phyloP scores from a whole-genome alignment of 2,797 vertebrate species.

The Rhyacichthys aspro region DNA sequence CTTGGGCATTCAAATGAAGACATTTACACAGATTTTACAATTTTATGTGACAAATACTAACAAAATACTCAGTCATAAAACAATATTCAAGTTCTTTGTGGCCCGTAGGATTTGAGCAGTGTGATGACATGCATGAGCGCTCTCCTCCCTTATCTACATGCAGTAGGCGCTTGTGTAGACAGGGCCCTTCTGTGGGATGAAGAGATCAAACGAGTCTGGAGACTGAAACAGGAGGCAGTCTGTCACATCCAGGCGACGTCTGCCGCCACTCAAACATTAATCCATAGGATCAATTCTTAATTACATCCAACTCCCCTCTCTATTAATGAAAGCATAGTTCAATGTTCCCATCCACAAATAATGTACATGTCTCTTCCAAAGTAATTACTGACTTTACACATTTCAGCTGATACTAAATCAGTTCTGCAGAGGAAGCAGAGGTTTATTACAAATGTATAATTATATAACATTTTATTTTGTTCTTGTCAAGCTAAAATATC shows the following conservation, averaged over 20 bases:
- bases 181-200: conserved; percentile 38
- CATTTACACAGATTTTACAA: background rate
- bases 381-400: too few relatives aligned
- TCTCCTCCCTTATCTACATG: conserved; percentile 29
- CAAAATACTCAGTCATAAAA: conserved; percentile 27
- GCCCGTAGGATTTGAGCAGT: conserved; percentile 19
- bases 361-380: too few relatives aligned
- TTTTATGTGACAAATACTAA: too few relatives aligned
- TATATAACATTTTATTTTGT: too few relatives aligned
- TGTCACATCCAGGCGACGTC: conserved; percentile 42
- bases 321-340: conserved; percentile 23
- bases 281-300: conserved; percentile 20
- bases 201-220: conserved; percentile 54
- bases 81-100: conserved; percentile 45
- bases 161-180: conserved; percentile 31
- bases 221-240: conserved; percentile 55
- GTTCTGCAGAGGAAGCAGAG: too few relatives aligned
- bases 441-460: too few relatives aligned
- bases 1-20: conserved; percentile 1
- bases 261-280: conserved; percentile 25
- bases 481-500: too few relatives aligned
- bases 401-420: too few relatives aligned
- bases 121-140: conserved; percentile 19
- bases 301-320: conserved; percentile 29
- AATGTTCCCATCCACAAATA: conserved; percentile 10